These are phyloP conservation scores for Chalcis sispes DNA, from an alignment of 2,888 invertebrate species.

Conservation along the genomic window DNA sequence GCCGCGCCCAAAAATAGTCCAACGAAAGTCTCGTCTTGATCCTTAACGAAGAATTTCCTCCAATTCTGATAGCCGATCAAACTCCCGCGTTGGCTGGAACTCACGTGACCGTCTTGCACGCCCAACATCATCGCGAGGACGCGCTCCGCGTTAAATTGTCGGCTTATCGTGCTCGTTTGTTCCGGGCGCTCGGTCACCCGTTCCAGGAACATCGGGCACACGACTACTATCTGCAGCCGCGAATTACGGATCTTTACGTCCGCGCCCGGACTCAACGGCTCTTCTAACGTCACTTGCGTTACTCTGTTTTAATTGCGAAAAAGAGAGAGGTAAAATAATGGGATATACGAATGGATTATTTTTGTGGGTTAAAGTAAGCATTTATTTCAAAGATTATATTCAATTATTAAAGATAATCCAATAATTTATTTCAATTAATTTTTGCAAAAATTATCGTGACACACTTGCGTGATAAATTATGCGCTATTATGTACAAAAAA, in stretches of 20 bases:
- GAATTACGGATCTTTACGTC: slow-evolving; percentile 80
- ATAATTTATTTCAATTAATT: no score
- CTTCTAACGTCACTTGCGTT: slow-evolving; percentile 85
- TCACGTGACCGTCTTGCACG: slow-evolving; percentile 84
- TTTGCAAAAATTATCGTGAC: no score
- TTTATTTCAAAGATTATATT: no score
- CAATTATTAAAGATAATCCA: no score
- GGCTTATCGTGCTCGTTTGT: slow-evolving; percentile 78
- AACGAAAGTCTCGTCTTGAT: slow-evolving; percentile 90
- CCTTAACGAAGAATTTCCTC: slow-evolving; percentile 87
- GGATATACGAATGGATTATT: no score
- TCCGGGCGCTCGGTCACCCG: slow-evolving; percentile 79
- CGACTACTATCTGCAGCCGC: slow-evolving; percentile 87
- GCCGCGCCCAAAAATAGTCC: slow-evolving; percentile 90
- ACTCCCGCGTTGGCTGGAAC: slow-evolving; percentile 82
- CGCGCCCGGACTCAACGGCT: slow-evolving; percentile 77
- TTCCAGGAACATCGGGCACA: slow-evolving; percentile 86
- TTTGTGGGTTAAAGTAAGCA: no score
- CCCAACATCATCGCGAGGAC: slow-evolving; percentile 89
- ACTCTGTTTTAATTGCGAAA: slow-evolving; percentile 78
- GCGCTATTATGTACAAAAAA: no score
- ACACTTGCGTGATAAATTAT: no score
- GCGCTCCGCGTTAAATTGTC: slow-evolving; percentile 82
- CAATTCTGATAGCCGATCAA: slow-evolving; percentile 86
- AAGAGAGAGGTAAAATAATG: no score